Conservation (phyloP, 2,113 vertebrate genomes). For the Coptodon rendalli region DNA sequence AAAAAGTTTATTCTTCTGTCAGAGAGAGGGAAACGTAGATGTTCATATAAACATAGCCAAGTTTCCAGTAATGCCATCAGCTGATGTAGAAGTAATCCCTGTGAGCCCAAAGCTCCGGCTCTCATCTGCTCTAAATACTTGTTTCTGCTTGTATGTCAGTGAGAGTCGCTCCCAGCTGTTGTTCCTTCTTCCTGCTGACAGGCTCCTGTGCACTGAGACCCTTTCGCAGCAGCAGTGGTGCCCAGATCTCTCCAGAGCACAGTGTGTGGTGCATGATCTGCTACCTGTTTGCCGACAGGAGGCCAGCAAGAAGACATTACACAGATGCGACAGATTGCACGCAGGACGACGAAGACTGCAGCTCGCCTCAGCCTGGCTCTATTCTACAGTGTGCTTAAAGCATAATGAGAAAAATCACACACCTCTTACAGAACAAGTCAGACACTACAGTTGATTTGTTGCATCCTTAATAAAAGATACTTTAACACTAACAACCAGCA, state of each 20-base stretch:
- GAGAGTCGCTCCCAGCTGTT: background rate
- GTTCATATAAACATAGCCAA: background rate
- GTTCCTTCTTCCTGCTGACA: background rate
- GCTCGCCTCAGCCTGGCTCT: background rate
- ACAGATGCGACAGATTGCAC: background rate
- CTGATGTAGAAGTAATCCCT: background rate
- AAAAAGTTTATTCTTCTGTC: background rate
- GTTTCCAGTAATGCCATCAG: background rate
- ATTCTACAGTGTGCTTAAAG: background rate
- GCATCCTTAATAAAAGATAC: background rate
- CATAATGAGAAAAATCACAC: fast-evolving
- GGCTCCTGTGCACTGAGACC: constrained; percentile 67
- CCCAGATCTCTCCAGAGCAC: constrained; percentile 66
- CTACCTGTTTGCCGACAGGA: constrained; percentile 45
- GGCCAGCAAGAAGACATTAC: background rate
- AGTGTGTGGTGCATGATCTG: constrained; percentile 72
- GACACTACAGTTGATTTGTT: background rate
- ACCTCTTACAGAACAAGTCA: background rate
- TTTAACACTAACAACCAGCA: background rate
- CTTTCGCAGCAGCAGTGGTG: constrained; percentile 56
- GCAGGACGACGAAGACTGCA: background rate
- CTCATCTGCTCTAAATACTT: background rate
- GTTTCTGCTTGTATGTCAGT: background rate
- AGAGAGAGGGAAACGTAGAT: background rate
- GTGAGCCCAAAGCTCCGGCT: background rate